Percentiles rank a stretch among this genome's conserved stretches.
These are phyloP conservation scores for Drosophila austrosaltans DNA, from an alignment of 2,888 invertebrate species.

Conservation along the genomic window DNA sequence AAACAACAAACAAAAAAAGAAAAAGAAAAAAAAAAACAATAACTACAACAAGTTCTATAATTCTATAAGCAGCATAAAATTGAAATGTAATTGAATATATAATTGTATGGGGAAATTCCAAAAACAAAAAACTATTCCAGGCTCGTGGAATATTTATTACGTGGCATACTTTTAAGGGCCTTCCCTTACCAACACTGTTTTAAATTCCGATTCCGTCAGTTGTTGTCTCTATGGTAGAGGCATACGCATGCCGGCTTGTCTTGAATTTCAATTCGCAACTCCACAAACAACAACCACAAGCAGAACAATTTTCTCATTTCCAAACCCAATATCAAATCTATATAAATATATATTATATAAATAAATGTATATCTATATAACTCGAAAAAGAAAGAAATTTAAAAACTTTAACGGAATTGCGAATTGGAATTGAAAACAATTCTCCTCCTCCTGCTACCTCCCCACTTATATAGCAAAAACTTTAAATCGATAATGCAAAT, in stretches of 20 bases:
- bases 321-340: not conserved
- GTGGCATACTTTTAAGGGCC: conserved; percentile 50
- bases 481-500: conserved; percentile 39
- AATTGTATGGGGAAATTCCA: conserved; percentile 30
- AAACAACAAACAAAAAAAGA: conserved; percentile 31
- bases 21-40: conserved; percentile 40
- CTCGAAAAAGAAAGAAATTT: not conserved
- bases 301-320: not conserved
- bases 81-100: conserved; percentile 10
- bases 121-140: conserved; percentile 22
- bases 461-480: conserved; percentile 10
- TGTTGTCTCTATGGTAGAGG: not conserved
- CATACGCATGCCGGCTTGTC: not conserved
- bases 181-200: conserved; percentile 20
- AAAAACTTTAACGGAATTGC: not conserved
- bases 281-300: not conserved
- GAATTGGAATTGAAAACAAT: conserved; percentile 1
- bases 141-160: conserved; percentile 28
- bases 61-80: conserved; percentile 20
- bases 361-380: not conserved
- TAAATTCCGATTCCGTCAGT: conserved; percentile 7
- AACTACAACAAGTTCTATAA: conserved; percentile 32
- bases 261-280: not conserved
- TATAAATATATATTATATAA: not conserved
- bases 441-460: conserved; percentile 6